phyloP scores from a whole-genome alignment of 1,140 invertebrate species.

The Chelonus insularis region DNA sequence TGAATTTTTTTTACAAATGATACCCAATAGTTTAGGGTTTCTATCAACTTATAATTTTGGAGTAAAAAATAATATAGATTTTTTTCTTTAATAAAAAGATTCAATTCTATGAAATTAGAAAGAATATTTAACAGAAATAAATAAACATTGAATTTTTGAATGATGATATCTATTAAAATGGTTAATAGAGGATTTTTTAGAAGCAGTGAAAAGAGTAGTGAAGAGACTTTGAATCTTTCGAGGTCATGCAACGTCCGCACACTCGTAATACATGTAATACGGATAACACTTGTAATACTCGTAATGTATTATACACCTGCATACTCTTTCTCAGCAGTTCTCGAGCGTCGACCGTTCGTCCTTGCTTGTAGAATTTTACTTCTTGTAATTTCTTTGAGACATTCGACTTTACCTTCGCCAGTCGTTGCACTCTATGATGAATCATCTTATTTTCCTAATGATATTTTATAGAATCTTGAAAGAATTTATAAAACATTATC shows the following conservation, averaged over 20 bases:
- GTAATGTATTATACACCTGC: conserved; percentile 52
- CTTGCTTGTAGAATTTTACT: conserved; percentile 25
- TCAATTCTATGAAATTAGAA: too few species aligned
- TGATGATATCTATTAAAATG: too few species aligned
- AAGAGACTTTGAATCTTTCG: conserved; percentile 31
- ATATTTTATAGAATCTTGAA: background rate
- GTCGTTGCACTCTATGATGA: conserved; percentile 19
- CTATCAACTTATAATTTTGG: too few species aligned
- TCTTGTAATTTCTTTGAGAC: background rate
- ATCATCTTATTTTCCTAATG: background rate
- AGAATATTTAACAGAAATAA: too few species aligned
- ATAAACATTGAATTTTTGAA: too few species aligned
- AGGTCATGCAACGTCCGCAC: conserved; percentile 53
- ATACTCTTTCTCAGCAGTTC: conserved; percentile 27
- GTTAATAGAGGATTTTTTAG: too few species aligned
- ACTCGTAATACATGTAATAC: conserved; percentile 56
- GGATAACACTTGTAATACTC: conserved; percentile 57
- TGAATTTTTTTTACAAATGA: too few species aligned
- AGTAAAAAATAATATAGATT: too few species aligned
- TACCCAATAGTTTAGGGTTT: too few species aligned
- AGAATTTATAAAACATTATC: background rate
- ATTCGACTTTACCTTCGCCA: background rate
- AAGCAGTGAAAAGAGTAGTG: conserved; percentile 28
- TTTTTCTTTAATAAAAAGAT: too few species aligned
- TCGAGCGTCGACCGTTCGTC: conserved; percentile 27